Evolutionary conservation across 2,113 vertebrate species (phyloP), one percentile per base, ranked within the genome.

Genomic region (Phylloscopus trochilus): DNA sequence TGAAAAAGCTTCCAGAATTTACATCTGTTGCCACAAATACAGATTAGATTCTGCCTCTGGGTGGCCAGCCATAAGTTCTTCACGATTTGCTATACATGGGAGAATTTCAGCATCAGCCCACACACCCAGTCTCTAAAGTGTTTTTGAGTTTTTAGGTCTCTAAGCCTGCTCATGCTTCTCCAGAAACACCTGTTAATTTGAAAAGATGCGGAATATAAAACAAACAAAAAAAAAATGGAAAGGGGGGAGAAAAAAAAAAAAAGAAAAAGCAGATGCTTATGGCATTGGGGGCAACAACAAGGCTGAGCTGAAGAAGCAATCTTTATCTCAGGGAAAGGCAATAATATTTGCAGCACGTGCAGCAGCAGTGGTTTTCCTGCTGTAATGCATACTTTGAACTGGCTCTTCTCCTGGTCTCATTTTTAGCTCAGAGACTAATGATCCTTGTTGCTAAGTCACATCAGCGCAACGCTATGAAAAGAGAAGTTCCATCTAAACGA

Each of bases 371-470:
- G 5, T 67, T 91, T 94, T 82, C 55, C 87, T 88, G 59, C 37
- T 91, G 78, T n/a, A 94, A 76, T 10, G 30, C 55, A 31, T 7
- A 41, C 75, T 92, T 94, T 83, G 72, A 93, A 88, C 87, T 73
- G 77, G 37, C 81, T 90, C 62, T 73, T 75, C 49, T 83, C 70
- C 92, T 58, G 22, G 28, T 83, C 70, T 90, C 55, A 23, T 91
- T 91, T 87, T 91, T 44, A 86, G 87, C 92, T 96, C 73, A 59
- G 39, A 64, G 60, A 35, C 82, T 96, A 88, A 94, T 86, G 92
- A 88, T 89, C 72, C 90, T 86, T 83, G 78, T 92, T 93, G 88
- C 93, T 92, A 90, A 96, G 82, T 77, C 90, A 59, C 90, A 78
- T 86, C 85, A 77, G 67, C 44, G 72, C 56, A 80, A 52, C 3